These are phyloP conservation scores for Acromyrmex charruanus DNA, from an alignment of 1,140 invertebrate species.

Conservation along the genomic window DNA sequence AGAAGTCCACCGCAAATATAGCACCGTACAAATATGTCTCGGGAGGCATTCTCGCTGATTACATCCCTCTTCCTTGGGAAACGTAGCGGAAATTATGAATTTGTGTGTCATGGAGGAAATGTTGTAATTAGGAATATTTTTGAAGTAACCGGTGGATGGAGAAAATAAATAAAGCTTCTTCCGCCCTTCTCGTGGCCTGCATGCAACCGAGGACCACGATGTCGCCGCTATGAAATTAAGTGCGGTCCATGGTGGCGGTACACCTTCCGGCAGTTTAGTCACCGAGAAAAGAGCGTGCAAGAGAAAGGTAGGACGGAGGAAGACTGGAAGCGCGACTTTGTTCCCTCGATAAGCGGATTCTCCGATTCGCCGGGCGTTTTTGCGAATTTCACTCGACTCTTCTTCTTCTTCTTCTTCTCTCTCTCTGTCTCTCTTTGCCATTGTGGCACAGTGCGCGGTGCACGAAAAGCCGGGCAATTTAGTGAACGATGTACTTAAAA, in stretches of 20 bases:
- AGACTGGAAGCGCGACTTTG: slow-evolving; percentile 47
- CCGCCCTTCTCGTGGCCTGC: slow-evolving; percentile 16
- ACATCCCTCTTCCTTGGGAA: slow-evolving; percentile 22
- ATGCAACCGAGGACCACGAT: not conserved
- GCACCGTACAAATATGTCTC: slow-evolving; percentile 22
- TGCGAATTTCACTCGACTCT: slow-evolving; percentile 55
- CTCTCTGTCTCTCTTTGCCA: not conserved
- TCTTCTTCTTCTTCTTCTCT: not conserved
- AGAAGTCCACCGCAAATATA: slow-evolving; percentile 9
- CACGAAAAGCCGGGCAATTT: slow-evolving; percentile 52
- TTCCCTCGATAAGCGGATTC: slow-evolving; percentile 61
- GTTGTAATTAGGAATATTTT: slow-evolving; percentile 63
- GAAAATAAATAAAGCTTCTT: slow-evolving; percentile 48
- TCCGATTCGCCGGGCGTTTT: slow-evolving; percentile 45
- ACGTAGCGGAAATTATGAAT: slow-evolving; percentile 65
- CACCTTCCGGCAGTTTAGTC: slow-evolving; percentile 69
- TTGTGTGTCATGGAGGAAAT: slow-evolving; percentile 44
- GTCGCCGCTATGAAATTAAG: slow-evolving; percentile 64
- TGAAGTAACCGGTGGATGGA: slow-evolving; percentile 1
- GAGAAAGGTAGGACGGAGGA: not conserved
- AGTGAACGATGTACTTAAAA: slow-evolving; percentile 63
- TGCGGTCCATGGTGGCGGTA: slow-evolving; percentile 35
- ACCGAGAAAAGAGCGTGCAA: slow-evolving; percentile 46
- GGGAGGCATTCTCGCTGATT: slow-evolving; percentile 51
- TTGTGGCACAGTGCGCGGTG: slow-evolving; percentile 31